Base-by-base conservation (phyloP, 2,888 invertebrate species). In the Lasioglossum calceatum region DNA sequence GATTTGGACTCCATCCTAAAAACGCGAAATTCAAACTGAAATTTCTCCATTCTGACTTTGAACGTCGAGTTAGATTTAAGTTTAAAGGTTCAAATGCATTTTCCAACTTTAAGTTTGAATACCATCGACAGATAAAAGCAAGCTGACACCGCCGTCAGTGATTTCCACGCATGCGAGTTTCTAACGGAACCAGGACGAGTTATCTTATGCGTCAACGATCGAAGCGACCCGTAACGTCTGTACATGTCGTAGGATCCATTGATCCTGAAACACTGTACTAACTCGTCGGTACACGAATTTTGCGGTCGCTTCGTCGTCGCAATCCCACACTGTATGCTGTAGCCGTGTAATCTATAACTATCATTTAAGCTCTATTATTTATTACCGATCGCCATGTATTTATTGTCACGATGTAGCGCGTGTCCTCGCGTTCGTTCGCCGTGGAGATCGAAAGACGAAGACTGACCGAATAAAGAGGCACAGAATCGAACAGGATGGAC, bases 131-230 rank as follows among this genome's bases (percentile, higher is more conserved):
- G 39, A 67, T 67, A 36, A 36, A 23, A 70, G 12, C 39, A 12
- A n/a, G 23, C n/a, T 39, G 42, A n/a, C n/a, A 80, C 67, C 67
- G 58, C 73, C 50, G 72, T 39, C 84, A 72, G 54, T 32, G 72
- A 81, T 77, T 79, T 81, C 61, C 84, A 67, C n/a, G 82, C 91
- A 91, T 85, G 91, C 86, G 78, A 91, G 70, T 71, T 81, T 77
- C 84, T 91, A 91, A 91, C 91, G 91, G 91, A 77, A 85, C 71
- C 76, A 36, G 50, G 32, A 50, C 42, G 67, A 67, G 42, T 77
- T 58, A n/a, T 82, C 64, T 82, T 39, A 67, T 71, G 73, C 73
- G 64, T 64, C 54, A 64, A 36, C 47, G 42, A 85, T 80, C 47
- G 77, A 72, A 44, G 72, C 80, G 79, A 78, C 61, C 3, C 36